phyloP scores from a whole-genome alignment of 1,140 invertebrate genomes.

The Gryon sp. region DNA sequence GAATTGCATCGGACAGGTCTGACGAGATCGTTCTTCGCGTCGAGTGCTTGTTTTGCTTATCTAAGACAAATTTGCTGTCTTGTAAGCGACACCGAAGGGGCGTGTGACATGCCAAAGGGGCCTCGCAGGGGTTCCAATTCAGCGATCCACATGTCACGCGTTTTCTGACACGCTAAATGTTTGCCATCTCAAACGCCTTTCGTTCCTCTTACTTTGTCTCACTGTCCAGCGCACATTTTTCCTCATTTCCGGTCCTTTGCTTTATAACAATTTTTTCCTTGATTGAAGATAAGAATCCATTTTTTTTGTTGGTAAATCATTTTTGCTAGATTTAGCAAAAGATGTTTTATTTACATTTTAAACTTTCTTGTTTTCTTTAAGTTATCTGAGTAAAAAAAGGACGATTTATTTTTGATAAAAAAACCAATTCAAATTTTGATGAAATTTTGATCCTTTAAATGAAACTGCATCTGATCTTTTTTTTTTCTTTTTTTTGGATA shows the following conservation, averaged over 20 bases:
- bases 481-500: too few species aligned
- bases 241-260: constrained; percentile 9
- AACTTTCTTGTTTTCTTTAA: too few species aligned
- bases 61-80: constrained; percentile 78
- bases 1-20: constrained; percentile 63
- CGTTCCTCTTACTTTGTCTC: constrained; percentile 45
- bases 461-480: too few species aligned
- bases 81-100: constrained; percentile 77
- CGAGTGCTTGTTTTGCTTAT: constrained; percentile 77
- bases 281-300: constrained; percentile 41
- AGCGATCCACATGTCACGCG: constrained; percentile 52
- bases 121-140: constrained; percentile 58
- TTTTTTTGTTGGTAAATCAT: constrained; percentile 66
- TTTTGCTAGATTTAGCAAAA: background rate
- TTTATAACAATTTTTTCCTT: constrained; percentile 17
- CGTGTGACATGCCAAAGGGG: constrained; percentile 63
- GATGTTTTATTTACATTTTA: too few species aligned
- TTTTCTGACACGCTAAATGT: constrained; percentile 57
- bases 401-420: too few species aligned
- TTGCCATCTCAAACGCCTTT: constrained; percentile 38
- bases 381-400: too few species aligned
- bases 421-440: too few species aligned
- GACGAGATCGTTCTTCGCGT: constrained; percentile 59
- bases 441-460: too few species aligned
- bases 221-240: constrained; percentile 26